Conservation (phyloP, 2,888 invertebrate species). For the Trisateles emortualis region DNA sequence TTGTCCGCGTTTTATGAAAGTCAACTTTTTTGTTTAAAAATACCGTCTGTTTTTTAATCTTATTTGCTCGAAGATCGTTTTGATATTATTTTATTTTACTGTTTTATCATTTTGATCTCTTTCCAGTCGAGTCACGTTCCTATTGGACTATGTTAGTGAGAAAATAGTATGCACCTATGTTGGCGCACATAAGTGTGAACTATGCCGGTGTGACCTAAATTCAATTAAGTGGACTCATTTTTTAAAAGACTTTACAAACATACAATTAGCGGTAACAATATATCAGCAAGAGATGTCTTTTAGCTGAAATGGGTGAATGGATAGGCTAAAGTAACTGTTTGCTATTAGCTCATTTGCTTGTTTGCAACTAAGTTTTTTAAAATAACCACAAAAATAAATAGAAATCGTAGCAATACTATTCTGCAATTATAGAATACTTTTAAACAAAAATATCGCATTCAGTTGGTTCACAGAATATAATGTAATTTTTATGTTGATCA, state of each 20-base stretch:
- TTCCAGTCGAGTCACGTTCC: too few relatives aligned
- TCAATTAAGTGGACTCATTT: too few relatives aligned
- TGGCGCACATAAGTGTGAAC: too few relatives aligned
- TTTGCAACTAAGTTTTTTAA: not conserved
- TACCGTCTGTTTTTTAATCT: not conserved
- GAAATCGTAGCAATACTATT: constrained; percentile 4
- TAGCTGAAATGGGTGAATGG: too few relatives aligned
- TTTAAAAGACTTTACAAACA: too few relatives aligned
- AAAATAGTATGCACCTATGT: too few relatives aligned
- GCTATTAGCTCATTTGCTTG: too few relatives aligned
- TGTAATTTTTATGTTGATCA: constrained; percentile 67
- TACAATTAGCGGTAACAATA: too few relatives aligned
- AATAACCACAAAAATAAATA: not conserved
- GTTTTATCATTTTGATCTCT: not conserved
- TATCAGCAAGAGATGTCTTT: too few relatives aligned
- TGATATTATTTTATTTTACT: not conserved
- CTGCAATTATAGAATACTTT: constrained; percentile 17
- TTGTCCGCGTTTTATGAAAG: constrained; percentile 4
- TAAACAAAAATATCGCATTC: constrained; percentile 29
- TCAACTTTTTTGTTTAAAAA: constrained; percentile 4
- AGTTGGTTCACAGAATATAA: constrained; percentile 51
- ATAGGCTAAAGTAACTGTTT: too few relatives aligned
- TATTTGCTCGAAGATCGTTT: not conserved
- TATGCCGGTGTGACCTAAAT: too few relatives aligned
- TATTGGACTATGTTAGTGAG: too few relatives aligned